Evolutionary conservation across 2,113 vertebrate genomes (phyloP), one percentile per base, ranked within the genome.

Genomic region (Gobiocypris rarus): DNA sequence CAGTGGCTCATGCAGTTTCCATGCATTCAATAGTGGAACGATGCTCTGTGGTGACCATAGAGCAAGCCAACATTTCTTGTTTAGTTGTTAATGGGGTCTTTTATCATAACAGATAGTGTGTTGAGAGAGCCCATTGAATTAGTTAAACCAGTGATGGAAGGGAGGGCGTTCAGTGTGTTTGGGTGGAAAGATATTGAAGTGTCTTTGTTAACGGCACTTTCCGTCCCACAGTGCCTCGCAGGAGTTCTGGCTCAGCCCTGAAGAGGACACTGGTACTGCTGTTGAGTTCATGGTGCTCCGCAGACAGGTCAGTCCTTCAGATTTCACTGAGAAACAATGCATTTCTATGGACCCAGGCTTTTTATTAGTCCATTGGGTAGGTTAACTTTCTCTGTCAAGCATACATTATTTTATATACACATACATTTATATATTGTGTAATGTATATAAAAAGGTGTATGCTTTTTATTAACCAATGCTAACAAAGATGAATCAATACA

Each of bases 251-350:
- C 73, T 90, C 81, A 88, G 85, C 59, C 69, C 83, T 10, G 91
- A 93, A 19, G 92, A 92, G 1, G 92, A 93, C 0, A 84, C 88
- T 0, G 91, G 87, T 48, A 85, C 88, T 22, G 90, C 84, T 1
- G 90, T 93, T 1, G 92, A 93, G 84, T 79, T 93, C 52, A 89
- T 93, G 5, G 91, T 93, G 74, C 89, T 93, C 10, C 88, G 92
- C 50, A 88, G 92, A 87, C 92, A 93, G 90, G 92, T 93, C 50
- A 48, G 86, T 59, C 52, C 3, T 4, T 28, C 63, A 65, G 3
- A 65, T 65, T 65, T 65, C 15, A 34, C 63, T 9, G 28, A 65
- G 28, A 28, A 28, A 63, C 61, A 31, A 15, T 63, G 59, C 59
- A 3, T 26, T 63, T 26, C 26, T 63, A 15, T 63, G 26, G 11